Conservation (phyloP, 2,888 invertebrate species). For the Mantis religiosa region DNA sequence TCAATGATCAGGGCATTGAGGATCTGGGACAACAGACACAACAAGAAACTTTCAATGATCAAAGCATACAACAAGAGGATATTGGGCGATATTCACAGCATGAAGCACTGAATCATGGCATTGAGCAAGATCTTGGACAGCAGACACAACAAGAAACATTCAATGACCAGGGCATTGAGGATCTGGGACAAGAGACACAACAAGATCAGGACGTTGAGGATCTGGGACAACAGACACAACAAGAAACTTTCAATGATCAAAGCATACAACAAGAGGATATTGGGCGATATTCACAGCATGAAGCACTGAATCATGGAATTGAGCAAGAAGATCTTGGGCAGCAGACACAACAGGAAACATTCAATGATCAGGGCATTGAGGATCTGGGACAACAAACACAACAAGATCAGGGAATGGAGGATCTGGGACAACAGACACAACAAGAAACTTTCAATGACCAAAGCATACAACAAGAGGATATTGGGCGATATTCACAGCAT, state of each 20-base stretch:
- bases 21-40: conserved; percentile 19
- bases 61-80: too few species aligned
- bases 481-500: conserved; percentile 27
- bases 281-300: conserved; percentile 27
- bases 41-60: conserved; percentile 16
- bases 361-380: conserved; percentile 39
- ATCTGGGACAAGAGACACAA: conserved; percentile 17
- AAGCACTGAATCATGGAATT: conserved; percentile 39
- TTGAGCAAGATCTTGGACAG: too few species aligned
- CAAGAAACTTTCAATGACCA: neutral
- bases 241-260: conserved; percentile 14
- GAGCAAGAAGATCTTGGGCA: conserved; percentile 28
- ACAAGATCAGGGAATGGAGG: conserved; percentile 23
- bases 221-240: neutral
- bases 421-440: conserved; percentile 32
- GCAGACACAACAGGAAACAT: conserved; percentile 32
- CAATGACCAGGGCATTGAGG: conserved; percentile 24
- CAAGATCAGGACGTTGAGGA: conserved; percentile 32
- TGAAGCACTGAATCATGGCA: too few species aligned
- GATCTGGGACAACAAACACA: conserved; percentile 32
- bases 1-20: conserved; percentile 26
- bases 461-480: conserved; percentile 1
- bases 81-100: too few species aligned
- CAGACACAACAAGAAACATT: conserved; percentile 21
- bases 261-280: conserved; percentile 26